phyloP scores from a whole-genome alignment of 1,140 invertebrate genomes.

The Epicauta chinensis region DNA sequence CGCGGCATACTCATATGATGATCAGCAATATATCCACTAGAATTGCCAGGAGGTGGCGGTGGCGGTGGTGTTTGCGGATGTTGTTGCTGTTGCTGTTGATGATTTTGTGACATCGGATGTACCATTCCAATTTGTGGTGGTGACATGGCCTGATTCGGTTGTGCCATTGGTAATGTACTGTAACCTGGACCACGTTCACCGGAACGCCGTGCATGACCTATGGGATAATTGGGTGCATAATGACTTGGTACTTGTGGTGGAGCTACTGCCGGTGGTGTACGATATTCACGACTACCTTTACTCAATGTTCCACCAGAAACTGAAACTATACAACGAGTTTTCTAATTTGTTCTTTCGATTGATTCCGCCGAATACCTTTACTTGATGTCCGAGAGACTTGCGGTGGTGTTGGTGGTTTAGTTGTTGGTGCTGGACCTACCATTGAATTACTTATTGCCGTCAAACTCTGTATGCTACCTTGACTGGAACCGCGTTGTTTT shows the following conservation, averaged over 20 bases:
- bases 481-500: slow-evolving; percentile 63
- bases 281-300: slow-evolving; percentile 64
- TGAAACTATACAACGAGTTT: slow-evolving; percentile 24
- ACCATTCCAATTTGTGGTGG: slow-evolving; percentile 59
- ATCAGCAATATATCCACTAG: slow-evolving; percentile 48
- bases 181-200: slow-evolving; percentile 73
- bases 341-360: too few species aligned
- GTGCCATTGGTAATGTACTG: slow-evolving; percentile 65
- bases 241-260: slow-evolving; percentile 92
- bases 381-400: slow-evolving; percentile 63
- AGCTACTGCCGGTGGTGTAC: slow-evolving; percentile 89
- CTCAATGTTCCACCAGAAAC: slow-evolving; percentile 40
- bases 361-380: slow-evolving; percentile 28
- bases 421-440: slow-evolving; percentile 81
- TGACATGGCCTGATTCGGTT: slow-evolving; percentile 51
- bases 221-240: slow-evolving; percentile 90
- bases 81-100: slow-evolving; percentile 63
- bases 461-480: slow-evolving; percentile 54
- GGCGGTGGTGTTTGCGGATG: slow-evolving; percentile 61
- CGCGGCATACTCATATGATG: slow-evolving; percentile 70
- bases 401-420: slow-evolving; percentile 91
- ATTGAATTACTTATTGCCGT: slow-evolving; percentile 48
- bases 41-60: slow-evolving; percentile 46
- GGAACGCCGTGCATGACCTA: slow-evolving; percentile 64
- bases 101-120: slow-evolving; percentile 58